Conservation (phyloP, 2,797 vertebrate species). For the Protosalanx chinensis region DNA sequence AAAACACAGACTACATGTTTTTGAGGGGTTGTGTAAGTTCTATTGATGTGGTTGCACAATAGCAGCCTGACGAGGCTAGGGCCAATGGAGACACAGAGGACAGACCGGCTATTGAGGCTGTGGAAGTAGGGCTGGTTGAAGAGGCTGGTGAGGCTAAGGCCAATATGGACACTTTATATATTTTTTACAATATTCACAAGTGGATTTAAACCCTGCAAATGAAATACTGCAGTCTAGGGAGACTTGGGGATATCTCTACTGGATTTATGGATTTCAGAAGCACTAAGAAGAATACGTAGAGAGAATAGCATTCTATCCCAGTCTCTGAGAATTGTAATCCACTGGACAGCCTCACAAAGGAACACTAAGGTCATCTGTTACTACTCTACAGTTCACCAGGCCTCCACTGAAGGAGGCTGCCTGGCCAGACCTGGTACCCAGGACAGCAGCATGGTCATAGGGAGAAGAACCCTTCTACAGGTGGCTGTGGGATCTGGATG, state of each 20-base stretch:
- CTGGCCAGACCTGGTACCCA: too few relatives aligned
- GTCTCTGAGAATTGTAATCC: not conserved
- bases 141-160: too few relatives aligned
- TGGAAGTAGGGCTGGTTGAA: not conserved
- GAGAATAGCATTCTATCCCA: not conserved
- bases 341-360: not conserved
- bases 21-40: constrained; percentile 2
- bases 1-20: not conserved
- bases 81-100: not conserved
- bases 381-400: not conserved
- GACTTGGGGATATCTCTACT: not conserved
- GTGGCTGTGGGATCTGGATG: not conserved
- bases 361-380: not conserved
- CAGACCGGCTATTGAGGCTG: not conserved
- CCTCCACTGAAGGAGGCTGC: not conserved
- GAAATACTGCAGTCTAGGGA: not conserved
- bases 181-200: too few relatives aligned
- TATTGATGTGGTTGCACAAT: constrained; percentile 4
- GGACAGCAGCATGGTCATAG: not conserved
- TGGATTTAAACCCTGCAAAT: not conserved
- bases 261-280: too few relatives aligned
- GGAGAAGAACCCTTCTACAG: not conserved
- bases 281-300: not conserved
- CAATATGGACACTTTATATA: too few relatives aligned
- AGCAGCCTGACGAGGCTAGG: not conserved